A percentile compares a stretch with the other conserved stretches of the same genome.
phyloP scores from a whole-genome alignment of 53 echinoderm and acorn worm genomes.

The Mesocentrotus franciscanus region DNA sequence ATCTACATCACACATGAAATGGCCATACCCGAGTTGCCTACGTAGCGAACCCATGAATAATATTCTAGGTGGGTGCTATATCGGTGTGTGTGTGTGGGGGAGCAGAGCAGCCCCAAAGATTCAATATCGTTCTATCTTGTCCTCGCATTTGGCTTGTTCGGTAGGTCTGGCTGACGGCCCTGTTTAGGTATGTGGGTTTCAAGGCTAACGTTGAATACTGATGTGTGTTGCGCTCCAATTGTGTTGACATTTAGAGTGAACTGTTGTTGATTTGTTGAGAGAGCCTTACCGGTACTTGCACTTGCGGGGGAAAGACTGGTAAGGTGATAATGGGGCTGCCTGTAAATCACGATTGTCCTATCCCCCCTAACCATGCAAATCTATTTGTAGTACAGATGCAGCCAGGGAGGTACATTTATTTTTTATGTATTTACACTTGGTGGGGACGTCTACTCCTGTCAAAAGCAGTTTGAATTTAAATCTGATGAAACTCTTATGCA shows the following conservation, averaged over 20 bases:
- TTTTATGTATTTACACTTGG: neutral
- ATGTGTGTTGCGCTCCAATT: conserved; percentile 36
- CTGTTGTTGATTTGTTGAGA: conserved; percentile 11
- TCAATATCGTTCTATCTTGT: conserved; percentile 19
- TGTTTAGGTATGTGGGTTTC: conserved; percentile 31
- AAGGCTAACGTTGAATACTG: conserved; percentile 35
- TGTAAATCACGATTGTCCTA: neutral
- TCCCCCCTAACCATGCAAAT: neutral
- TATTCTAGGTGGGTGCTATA: neutral
- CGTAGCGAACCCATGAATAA: neutral
- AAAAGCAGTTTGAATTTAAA: neutral
- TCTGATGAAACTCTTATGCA: too few species aligned
- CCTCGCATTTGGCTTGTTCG: conserved; percentile 2
- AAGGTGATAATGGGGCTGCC: neutral
- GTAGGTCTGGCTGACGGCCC: neutral
- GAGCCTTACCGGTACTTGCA: neutral
- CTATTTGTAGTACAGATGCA: neutral
- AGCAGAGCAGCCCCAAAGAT: neutral
- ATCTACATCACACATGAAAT: neutral
- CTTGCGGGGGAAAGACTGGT: conserved; percentile 16
- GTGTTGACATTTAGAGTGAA: conserved; percentile 47
- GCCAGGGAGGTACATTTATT: neutral
- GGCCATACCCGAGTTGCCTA: neutral
- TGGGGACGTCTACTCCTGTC: neutral
- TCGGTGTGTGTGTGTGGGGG: neutral